Evolutionary conservation across 1,140 invertebrate genomes (phyloP), one percentile per base, ranked within the genome.

Genomic region (Euura saliciscinereae): DNA sequence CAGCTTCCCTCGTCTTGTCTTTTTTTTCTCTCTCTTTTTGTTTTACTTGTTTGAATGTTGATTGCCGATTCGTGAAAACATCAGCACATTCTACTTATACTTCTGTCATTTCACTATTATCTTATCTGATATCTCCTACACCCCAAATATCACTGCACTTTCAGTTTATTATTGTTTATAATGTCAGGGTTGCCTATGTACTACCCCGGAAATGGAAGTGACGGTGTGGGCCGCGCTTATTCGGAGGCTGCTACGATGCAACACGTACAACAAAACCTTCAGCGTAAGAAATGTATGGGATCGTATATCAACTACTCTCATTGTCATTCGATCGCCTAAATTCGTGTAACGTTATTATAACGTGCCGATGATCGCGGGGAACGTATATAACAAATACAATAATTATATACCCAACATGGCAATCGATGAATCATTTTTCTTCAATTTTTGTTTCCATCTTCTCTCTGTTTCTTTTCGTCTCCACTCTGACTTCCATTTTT

Each of bases 241-340:
- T 83, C 83, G 74, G 82, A 84, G 79, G 65, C 78, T 70, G 65
- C 78, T 70, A 80, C 82, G 77, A 84, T 84, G 73, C 81, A 84
- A 81, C 82, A 83, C 72, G 78, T 81, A 73, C 82, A 84, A 78
- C 80, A 80, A 79, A 79, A 81, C 82, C 77, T 80, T 72, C 80
- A 84, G 70, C 82, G 82, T 75, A 84, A 85, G 80, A 85, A 85
- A 85, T 84, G 82, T 85, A 84, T 84, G 81, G 82, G 82, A 51
- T 8, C 76, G 77, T 78, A 64, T 66, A 43, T 28, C 28, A 59
- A 71, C 28, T 59, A 66, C 68, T 44, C 13, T 67, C 45, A 59
- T 11, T 6, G 43, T n/a, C 43, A 51, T 70, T 11, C 43, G 42
- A 45, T 6, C 6, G 42, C 28, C 28, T 6, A 2, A 42, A 42